Base-by-base conservation (phyloP, 2,797 vertebrate species). In the Tokudaia tokunoshimensis region DNA sequence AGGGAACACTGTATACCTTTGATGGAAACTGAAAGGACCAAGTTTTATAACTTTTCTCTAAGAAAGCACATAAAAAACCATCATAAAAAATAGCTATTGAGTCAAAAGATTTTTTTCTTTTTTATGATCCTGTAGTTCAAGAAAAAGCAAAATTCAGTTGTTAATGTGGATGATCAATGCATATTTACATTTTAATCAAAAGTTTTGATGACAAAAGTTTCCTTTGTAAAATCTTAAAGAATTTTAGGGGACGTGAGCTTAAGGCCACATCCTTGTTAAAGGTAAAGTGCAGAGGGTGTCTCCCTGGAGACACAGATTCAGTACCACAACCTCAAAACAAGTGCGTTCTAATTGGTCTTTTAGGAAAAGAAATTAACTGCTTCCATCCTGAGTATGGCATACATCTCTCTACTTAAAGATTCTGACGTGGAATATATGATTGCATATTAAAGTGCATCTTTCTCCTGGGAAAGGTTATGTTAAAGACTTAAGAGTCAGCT, bases 21-120 rank as follows among this genome's bases (percentile, higher is more conserved):
- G n/a, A 92, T 67, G 95, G 55, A 93, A 97, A 93, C 29, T 93
- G 92, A 97, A 97, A 97, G 85, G 97, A 97, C 86, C 81, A 88
- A 97, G 96, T 96, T 97, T 79, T 97, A 89, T 94, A 94, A 95
- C 93, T 98, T 90, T 97, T 97, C 94, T 97, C 76, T 90, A 97
- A 96, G 95, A 97, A 98, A 97, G 96, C 41, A 92, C 75, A 96
- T 97, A 94, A 97, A 98, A 97, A 96, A 50, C 20, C 22, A 94
- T 50, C 63, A 96, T 96, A 98, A 98, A 97, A 96, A 83, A 97
- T 95, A 97, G 12, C 67, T 97, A 97, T 91, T 90, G 92, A 96
- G 0, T 57, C 55, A 93, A 65, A 89, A 44, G 67, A 24, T 22
- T 79, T 94, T 94, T 92, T 95, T 94, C 88, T 74, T 80, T 78